phyloP scores from a whole-genome alignment of 2,113 vertebrate species.

The Macrotis lagotis region DNA sequence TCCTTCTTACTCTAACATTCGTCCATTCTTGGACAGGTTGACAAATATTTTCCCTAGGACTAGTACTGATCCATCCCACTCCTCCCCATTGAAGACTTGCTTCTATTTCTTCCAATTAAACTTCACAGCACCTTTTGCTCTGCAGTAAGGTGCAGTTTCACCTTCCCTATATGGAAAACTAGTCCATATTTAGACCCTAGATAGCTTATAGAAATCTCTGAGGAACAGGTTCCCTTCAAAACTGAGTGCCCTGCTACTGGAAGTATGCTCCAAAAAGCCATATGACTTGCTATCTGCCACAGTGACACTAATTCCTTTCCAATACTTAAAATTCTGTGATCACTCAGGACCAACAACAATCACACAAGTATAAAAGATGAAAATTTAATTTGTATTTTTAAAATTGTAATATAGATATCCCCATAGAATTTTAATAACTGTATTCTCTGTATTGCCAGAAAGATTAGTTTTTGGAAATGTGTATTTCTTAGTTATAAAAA shows the following conservation, averaged over 20 bases:
- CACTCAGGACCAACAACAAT: background rate
- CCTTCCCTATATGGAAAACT: background rate
- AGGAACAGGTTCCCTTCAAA: background rate
- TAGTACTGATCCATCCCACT: background rate
- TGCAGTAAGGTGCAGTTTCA: background rate
- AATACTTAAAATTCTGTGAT: background rate
- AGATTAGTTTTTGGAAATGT: slow-evolving; percentile 4
- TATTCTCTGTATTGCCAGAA: slow-evolving; percentile 6
- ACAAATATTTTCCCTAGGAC: background rate
- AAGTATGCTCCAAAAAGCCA: background rate
- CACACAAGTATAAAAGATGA: background rate
- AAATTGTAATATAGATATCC: background rate
- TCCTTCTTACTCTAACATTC: background rate
- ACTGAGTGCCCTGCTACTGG: background rate
- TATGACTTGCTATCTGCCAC: background rate
- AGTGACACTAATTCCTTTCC: background rate
- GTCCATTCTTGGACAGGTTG: background rate
- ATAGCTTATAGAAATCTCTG: background rate
- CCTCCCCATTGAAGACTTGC: background rate
- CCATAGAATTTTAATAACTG: slow-evolving; percentile 15
- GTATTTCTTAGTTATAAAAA: slow-evolving; percentile 35
- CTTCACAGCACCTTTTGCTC: background rate
- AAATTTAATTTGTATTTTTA: background rate
- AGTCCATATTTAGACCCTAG: background rate
- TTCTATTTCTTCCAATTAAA: background rate